These are phyloP conservation scores for Drosophila basisetae DNA, from an alignment of 2,888 invertebrate species.

Conservation along the genomic window DNA sequence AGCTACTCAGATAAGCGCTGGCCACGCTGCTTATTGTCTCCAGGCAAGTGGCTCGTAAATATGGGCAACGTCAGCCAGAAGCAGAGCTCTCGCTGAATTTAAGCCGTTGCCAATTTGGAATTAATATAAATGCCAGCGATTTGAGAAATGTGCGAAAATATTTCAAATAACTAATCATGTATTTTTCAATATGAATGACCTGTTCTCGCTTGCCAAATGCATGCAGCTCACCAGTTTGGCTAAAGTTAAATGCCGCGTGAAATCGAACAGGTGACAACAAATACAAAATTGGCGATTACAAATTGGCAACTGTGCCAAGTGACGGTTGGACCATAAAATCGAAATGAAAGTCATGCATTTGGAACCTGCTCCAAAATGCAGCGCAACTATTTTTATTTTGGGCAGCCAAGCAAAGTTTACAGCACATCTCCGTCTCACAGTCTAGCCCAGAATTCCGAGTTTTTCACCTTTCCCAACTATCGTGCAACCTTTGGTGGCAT, in stretches of 20 bases:
- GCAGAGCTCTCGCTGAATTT: too few species aligned
- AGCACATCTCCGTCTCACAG: slow-evolving; percentile 36
- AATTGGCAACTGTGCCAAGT: slow-evolving; percentile 2
- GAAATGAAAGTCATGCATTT: slow-evolving; percentile 20
- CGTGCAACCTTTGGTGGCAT: background rate
- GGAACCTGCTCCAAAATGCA: slow-evolving; percentile 21
- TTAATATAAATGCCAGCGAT: slow-evolving; percentile 20
- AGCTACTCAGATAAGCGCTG: slow-evolving; percentile 6
- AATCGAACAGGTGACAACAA: slow-evolving; percentile 33
- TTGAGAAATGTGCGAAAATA: slow-evolving; percentile 28
- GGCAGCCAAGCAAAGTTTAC: slow-evolving; percentile 44
- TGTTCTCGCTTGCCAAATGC: background rate
- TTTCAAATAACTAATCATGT: slow-evolving; percentile 1
- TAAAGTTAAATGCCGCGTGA: slow-evolving; percentile 15
- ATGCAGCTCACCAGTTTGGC: background rate
- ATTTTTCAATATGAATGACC: slow-evolving; percentile 30
- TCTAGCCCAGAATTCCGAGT: slow-evolving; percentile 20
- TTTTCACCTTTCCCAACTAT: background rate
- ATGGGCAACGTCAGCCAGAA: background rate
- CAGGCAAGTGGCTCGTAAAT: slow-evolving; percentile 9
- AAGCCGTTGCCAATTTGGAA: slow-evolving; percentile 5
- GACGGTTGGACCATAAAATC: slow-evolving; percentile 23
- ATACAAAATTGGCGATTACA: slow-evolving; percentile 7
- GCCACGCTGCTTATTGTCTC: background rate
- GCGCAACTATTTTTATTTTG: slow-evolving; percentile 39